Conservation (phyloP, 2,888 invertebrate genomes). For the Saturnia pavonia region DNA sequence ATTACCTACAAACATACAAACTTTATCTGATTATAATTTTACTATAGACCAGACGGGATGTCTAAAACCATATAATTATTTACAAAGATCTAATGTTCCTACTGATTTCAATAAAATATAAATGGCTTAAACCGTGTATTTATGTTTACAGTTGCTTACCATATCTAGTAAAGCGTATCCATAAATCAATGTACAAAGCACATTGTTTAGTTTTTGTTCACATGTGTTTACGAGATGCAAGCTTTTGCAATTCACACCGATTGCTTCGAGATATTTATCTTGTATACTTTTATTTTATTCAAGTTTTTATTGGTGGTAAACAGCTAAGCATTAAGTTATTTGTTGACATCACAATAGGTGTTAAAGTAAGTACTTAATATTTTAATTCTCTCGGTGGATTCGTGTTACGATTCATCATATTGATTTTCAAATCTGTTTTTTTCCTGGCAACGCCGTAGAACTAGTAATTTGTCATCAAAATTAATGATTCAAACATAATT, state of each 20-base stretch:
- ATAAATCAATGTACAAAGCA: conserved; percentile 42
- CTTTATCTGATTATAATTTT: no score
- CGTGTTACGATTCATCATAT: no score
- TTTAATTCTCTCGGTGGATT: no score
- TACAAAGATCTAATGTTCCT: no score
- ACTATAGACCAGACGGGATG: no score
- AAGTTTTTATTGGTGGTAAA: neutral
- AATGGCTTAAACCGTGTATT: neutral
- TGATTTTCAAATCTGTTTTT: no score
- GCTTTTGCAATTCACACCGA: conserved; percentile 16
- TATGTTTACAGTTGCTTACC: neutral
- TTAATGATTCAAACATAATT: no score
- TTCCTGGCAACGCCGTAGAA: no score
- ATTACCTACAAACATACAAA: no score
- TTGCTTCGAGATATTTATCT: conserved; percentile 18
- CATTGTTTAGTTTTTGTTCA: conserved; percentile 49
- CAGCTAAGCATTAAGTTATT: neutral
- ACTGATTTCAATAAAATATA: neutral
- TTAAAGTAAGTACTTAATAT: neutral
- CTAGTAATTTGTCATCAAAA: no score
- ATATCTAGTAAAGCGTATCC: neutral
- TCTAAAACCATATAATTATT: no score
- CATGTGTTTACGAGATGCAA: conserved; percentile 19
- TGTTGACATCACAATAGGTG: neutral
- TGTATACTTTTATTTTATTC: neutral